Evolutionary conservation across 2,888 invertebrate genomes (phyloP), one percentile per base, ranked within the genome.

Genomic region (Tanytarsus gracilentus): DNA sequence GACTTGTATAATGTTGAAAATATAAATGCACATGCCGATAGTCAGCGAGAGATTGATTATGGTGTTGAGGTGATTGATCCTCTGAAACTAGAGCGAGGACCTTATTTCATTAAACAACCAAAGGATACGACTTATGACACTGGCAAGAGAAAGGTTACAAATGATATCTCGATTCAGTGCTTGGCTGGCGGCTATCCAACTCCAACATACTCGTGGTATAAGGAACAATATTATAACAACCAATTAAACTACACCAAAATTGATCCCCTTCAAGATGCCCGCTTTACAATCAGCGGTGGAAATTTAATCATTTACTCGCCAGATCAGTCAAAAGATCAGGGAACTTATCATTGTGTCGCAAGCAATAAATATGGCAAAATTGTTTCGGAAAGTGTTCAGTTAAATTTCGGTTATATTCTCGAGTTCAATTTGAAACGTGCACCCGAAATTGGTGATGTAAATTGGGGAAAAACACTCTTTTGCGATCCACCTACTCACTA

Each of bases 401-500:
- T 97, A 4, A 86, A 90, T 48, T 96, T 95, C 75, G 96, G 95
- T 27, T 86, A 80, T 69, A 92, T 95, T 64, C 80, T 88, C 69
- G 92, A 94, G 72, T 95, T 95, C 67, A 93, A 92, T 73, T 79
- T 90, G 64, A 88, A 90, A 69, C 80, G 94, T 61, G 84, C 92
- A 0, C 77, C 82, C 44, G 94, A 94, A 74, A 79, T 79, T 63
- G 93, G 92, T 6, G 86, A 88, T 66, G 87, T 92, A 71, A 92
- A 93, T 73, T 94, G 93, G 93, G 94, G 94, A 30, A 94, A 93
- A 77, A 86, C 89, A 0, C 82, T 94, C 65, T 88, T 85, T 65
- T 95, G 94, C 75, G 93, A 94, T 76, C 90, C 95, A 11, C 96
- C 96, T 0, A 88, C 88, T 65, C 88, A 89, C 76, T 95, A 87